phyloP scores from a whole-genome alignment of 2,113 vertebrate species.

The Python bivittatus region DNA sequence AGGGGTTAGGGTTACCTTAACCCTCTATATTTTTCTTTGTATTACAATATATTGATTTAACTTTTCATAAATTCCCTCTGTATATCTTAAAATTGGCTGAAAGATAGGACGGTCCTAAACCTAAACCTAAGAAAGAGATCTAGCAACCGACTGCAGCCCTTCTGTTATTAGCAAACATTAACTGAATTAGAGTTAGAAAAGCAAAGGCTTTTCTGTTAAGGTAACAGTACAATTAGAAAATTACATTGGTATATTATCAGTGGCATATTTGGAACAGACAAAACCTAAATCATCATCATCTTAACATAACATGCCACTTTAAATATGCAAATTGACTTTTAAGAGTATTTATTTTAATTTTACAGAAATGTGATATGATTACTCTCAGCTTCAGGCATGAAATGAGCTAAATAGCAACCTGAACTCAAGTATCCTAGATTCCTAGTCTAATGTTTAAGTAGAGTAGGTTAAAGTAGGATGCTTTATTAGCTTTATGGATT shows the following conservation, averaged over 20 bases:
- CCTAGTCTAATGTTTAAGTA: background rate
- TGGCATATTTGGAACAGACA: background rate
- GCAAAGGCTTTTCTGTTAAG: background rate
- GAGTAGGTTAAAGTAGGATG: background rate
- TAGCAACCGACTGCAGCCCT: background rate
- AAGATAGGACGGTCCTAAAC: background rate
- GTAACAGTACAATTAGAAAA: background rate
- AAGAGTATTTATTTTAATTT: background rate
- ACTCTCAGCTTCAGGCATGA: background rate
- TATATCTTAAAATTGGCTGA: background rate
- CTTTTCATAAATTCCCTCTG: background rate
- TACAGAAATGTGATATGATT: background rate
- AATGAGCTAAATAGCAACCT: background rate
- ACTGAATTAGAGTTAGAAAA: slow-evolving; percentile 17
- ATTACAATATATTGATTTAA: background rate
- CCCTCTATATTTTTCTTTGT: background rate
- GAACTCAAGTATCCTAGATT: background rate
- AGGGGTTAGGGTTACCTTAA: background rate
- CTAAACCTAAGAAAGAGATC: background rate
- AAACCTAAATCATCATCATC: too few relatives aligned
- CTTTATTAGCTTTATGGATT: background rate
- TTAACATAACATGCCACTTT: background rate
- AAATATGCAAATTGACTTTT: background rate
- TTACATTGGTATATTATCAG: background rate
- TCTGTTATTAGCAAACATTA: background rate